Conservation (phyloP, 1,140 invertebrate genomes). For the Pseudoatta argentina region DNA sequence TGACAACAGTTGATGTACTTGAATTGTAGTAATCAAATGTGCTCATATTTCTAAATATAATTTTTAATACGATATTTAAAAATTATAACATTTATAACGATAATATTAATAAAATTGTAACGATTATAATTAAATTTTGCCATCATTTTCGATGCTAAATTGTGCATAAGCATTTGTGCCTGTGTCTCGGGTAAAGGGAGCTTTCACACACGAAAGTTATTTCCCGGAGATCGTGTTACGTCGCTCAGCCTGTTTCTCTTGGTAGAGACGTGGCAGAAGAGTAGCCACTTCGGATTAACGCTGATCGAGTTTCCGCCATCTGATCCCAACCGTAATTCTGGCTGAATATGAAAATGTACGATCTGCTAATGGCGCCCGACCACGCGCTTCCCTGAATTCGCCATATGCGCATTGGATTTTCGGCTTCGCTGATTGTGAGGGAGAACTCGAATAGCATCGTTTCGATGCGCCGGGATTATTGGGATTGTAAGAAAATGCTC, state of each 20-base stretch:
- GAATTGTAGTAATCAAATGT: background rate
- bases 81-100: background rate
- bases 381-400: slow-evolving; percentile 32
- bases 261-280: slow-evolving; percentile 13
- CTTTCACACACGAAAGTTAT: slow-evolving; percentile 35
- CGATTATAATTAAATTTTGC: background rate
- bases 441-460: slow-evolving; percentile 31
- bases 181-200: background rate
- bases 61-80: slow-evolving; percentile 3
- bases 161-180: background rate
- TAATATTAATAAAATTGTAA: too few relatives aligned
- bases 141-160: slow-evolving; percentile 6
- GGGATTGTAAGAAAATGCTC: slow-evolving; percentile 50
- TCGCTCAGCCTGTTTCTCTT: slow-evolving; percentile 31
- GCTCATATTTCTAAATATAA: background rate
- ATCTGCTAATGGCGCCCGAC: slow-evolving; percentile 57
- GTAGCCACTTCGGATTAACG: slow-evolving; percentile 65
- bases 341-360: slow-evolving; percentile 58
- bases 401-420: slow-evolving; percentile 66
- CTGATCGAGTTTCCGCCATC: slow-evolving; percentile 71
- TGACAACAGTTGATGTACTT: background rate
- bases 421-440: slow-evolving; percentile 36
- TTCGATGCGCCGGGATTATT: slow-evolving; percentile 53
- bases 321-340: slow-evolving; percentile 68
- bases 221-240: slow-evolving; percentile 43